Percentiles rank a stretch among this genome's conserved stretches.
phyloP scores from a whole-genome alignment of 2,797 vertebrate genomes.

The Hoplostethus mediterraneus region DNA sequence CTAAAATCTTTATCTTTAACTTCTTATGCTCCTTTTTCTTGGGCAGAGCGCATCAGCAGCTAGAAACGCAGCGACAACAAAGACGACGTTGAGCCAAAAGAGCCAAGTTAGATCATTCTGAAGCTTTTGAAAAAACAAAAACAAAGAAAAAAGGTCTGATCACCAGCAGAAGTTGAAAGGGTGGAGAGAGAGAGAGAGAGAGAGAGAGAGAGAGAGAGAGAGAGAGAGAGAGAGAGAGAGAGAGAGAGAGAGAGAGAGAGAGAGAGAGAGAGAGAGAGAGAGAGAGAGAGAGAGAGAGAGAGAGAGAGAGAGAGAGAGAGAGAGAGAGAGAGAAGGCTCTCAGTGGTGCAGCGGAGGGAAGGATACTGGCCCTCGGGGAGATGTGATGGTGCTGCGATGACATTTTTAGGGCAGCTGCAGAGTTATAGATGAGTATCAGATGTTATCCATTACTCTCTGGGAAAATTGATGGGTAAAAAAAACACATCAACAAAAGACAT shows the following conservation, averaged over 20 bases:
- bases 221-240: too few species aligned
- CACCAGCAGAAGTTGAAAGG: conserved; percentile 69
- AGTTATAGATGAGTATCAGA: conserved; percentile 85
- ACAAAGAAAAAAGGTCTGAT: conserved; percentile 48
- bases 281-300: too few species aligned
- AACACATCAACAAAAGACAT: conserved; percentile 50
- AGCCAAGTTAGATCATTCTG: conserved; percentile 70
- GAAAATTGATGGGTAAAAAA: conserved; percentile 50
- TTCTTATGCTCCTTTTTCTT: conserved; percentile 36
- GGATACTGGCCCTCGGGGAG: conserved; percentile 74
- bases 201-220: neutral
- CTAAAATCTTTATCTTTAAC: conserved; percentile 39
- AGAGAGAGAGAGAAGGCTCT: conserved; percentile 44
- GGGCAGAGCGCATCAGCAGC: conserved; percentile 31
- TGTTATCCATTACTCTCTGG: conserved; percentile 75
- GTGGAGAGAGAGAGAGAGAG: conserved; percentile 34
- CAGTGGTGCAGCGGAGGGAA: conserved; percentile 55
- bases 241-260: conserved; percentile 31
- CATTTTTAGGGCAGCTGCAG: conserved; percentile 85
- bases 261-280: too few species aligned
- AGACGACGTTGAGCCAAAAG: conserved; percentile 55
- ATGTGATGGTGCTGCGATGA: conserved; percentile 71
- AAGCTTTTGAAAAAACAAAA: conserved; percentile 58
- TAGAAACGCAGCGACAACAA: conserved; percentile 62
- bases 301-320: too few species aligned